Conservation (phyloP, 2,888 invertebrate species). For the Plebejus argus region DNA sequence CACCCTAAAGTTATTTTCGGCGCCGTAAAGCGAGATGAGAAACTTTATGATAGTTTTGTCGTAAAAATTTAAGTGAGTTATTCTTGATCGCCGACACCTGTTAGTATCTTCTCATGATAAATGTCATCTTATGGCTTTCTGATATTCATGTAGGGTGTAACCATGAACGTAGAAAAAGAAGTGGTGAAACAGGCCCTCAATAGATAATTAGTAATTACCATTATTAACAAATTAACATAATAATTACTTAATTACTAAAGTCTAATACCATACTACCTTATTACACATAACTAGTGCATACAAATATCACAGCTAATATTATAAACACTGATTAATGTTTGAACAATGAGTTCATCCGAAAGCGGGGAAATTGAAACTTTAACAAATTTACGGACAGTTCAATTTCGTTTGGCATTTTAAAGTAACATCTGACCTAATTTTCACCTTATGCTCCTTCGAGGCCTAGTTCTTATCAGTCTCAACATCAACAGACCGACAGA, state of each 20-base stretch:
- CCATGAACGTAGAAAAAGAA: too few species aligned
- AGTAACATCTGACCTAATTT: background rate
- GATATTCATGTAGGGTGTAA: too few species aligned
- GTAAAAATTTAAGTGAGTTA: slow-evolving; percentile 24
- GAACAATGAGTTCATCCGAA: background rate
- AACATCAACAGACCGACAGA: too few species aligned
- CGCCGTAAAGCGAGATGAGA: slow-evolving; percentile 22
- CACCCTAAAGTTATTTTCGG: slow-evolving; percentile 23
- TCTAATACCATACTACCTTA: background rate
- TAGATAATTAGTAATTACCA: too few species aligned
- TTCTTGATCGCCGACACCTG: slow-evolving; percentile 12
- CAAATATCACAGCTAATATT: background rate
- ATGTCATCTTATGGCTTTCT: too few species aligned
- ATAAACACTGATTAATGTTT: background rate
- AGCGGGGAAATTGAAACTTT: background rate
- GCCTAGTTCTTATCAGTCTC: background rate
- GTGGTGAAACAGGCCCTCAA: too few species aligned
- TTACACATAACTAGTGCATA: background rate
- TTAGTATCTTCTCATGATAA: background rate
- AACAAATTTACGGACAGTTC: background rate
- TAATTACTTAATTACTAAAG: background rate
- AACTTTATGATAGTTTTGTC: slow-evolving; percentile 24
- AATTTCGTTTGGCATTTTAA: background rate
- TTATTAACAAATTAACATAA: too few species aligned
- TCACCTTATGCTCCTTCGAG: background rate